These are phyloP conservation scores for Brienomyrus brachyistius DNA, from an alignment of 2,113 vertebrate genomes.

Conservation along the genomic window DNA sequence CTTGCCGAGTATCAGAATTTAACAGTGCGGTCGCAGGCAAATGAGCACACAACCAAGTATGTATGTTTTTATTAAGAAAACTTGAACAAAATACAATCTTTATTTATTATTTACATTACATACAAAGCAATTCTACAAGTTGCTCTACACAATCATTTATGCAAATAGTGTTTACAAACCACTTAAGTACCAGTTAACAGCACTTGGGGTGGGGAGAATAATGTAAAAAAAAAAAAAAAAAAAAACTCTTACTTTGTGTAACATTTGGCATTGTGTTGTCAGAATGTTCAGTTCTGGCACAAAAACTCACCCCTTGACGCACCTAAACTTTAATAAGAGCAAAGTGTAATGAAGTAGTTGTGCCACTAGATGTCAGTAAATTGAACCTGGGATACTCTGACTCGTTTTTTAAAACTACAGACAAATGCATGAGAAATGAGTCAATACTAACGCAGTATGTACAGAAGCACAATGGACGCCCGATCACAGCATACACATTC, in stretches of 20 bases:
- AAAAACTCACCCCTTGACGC: background rate
- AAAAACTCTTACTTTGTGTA: conserved; percentile 13
- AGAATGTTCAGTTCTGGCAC: conserved; percentile 36
- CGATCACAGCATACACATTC: background rate
- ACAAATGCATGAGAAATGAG: background rate
- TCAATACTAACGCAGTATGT: background rate
- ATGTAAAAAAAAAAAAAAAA: background rate
- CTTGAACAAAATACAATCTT: conserved; percentile 99
- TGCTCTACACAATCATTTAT: conserved; percentile 70
- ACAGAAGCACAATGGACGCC: background rate
- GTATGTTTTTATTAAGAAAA: conserved; percentile 70
- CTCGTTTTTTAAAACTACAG: background rate
- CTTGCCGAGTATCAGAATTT: background rate
- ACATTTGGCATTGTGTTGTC: conserved; percentile 47
- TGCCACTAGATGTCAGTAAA: conserved; percentile 13
- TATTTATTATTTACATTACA: conserved; percentile 96
- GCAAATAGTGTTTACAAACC: conserved; percentile 63
- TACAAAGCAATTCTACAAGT: conserved; percentile 82
- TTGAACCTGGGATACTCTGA: background rate
- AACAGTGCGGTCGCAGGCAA: background rate
- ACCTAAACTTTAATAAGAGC: background rate
- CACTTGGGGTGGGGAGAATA: background rate
- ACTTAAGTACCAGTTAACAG: conserved; percentile 42
- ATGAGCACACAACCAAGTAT: conserved; percentile 21
- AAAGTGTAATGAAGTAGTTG: background rate